These are phyloP conservation scores for Macrophya annulata DNA, from an alignment of 2,888 invertebrate genomes.

Conservation along the genomic window DNA sequence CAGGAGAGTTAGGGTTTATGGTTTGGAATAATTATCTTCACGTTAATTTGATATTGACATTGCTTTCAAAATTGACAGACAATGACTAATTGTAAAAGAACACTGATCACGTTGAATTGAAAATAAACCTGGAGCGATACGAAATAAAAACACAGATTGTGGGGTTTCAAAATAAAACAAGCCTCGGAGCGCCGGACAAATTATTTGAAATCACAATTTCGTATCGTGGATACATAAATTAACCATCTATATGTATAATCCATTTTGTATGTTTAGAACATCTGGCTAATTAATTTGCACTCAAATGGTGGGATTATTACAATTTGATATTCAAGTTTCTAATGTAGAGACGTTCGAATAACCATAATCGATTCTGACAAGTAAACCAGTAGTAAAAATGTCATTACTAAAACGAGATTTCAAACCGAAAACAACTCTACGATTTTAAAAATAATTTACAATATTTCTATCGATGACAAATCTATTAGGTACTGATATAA, in stretches of 20 bases:
- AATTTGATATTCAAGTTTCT: background rate
- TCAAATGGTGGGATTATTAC: background rate
- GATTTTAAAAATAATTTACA: too few relatives aligned
- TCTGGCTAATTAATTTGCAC: background rate
- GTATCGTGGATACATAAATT: background rate
- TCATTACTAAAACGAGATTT: too few relatives aligned
- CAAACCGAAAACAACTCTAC: too few relatives aligned
- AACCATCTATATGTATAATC: background rate
- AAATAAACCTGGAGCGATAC: background rate
- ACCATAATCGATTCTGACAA: too few relatives aligned
- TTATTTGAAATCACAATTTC: background rate
- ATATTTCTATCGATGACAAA: too few relatives aligned
- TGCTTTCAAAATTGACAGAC: background rate
- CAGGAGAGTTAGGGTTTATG: background rate
- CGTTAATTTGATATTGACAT: background rate
- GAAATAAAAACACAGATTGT: background rate
- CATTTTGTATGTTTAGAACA: background rate
- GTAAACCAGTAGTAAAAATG: too few relatives aligned
- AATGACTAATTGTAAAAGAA: background rate
- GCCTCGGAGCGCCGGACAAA: background rate
- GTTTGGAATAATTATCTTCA: background rate
- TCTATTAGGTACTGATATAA: too few relatives aligned
- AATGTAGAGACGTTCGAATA: too few relatives aligned
- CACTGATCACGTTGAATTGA: background rate
- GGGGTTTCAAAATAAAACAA: background rate